Evolutionary conservation across 2,113 vertebrate genomes (phyloP), one percentile per base, ranked within the genome.

Genomic region (Microcebus tavaratra): DNA sequence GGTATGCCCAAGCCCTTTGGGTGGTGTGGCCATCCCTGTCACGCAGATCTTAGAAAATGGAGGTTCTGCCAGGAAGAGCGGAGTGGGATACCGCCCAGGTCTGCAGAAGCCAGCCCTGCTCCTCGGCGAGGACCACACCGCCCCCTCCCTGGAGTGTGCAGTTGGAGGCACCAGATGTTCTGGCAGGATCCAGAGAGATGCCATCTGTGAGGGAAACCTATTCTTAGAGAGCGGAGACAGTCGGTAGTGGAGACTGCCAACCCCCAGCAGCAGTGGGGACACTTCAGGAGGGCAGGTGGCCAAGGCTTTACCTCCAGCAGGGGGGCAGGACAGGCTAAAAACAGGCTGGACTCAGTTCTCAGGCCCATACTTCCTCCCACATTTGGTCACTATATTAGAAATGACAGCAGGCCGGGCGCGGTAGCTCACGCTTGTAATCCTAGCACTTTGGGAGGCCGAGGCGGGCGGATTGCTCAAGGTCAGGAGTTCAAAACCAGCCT

Each of bases 161-260:
- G 96, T 97, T 97, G 97, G 97, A 96, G 90, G 95, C 91, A 96
- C 86, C 97, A 98, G 97, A 95, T 97, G 97, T 96, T 97, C 96
- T 95, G 95, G 96, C 96, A 98, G 95, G 73, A 97, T 97, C 65
- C 95, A 90, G 95, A 93, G 95, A 95, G 96, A 88, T 95, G 90
- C 97, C 97, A 98, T 97, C 97, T 98, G 97, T 39, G 93, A 97
- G 96, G 95, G 92, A 95, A 97, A 70, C 97, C 97, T 98, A 97
- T 97, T 98, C 97, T 97, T 97, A 97, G 97, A 98, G 95, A 97
- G 97, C 97, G 97, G 90, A 97, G 95, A 97, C 95, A 59, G 96
- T 97, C 36, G 3, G 80, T 14, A 53, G 97, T 42, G 23, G 73
- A 95, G 89, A 50, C 0, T 0, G 82, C 96, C 96, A 86, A 50